These are phyloP conservation scores for Drosophila kohkoa DNA, from an alignment of 1,140 invertebrate genomes.

Conservation along the genomic window DNA sequence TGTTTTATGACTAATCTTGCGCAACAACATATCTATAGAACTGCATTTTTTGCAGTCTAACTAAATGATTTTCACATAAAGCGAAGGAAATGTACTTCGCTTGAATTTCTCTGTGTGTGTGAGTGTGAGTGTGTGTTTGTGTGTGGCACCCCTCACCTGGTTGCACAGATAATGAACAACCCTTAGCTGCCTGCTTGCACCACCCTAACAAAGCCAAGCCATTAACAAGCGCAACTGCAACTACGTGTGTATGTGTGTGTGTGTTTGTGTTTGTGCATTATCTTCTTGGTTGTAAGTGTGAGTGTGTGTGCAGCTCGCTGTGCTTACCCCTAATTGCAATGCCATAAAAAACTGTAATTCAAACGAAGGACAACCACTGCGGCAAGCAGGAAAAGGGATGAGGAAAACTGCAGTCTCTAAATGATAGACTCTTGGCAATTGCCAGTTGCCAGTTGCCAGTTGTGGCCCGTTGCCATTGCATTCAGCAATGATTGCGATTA, in stretches of 20 bases:
- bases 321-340: constrained; percentile 82
- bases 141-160: constrained; percentile 53
- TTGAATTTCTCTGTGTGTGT: neutral
- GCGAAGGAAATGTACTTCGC: neutral
- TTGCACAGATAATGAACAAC: constrained; percentile 66
- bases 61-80: constrained; percentile 28
- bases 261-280: constrained; percentile 31
- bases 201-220: constrained; percentile 47
- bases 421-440: constrained; percentile 56
- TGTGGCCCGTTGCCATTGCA: constrained; percentile 46
- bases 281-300: constrained; percentile 29
- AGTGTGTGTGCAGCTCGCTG: constrained; percentile 34
- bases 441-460: constrained; percentile 12
- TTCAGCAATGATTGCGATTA: constrained; percentile 72
- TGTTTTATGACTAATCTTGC: neutral
- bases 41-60: neutral
- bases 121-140: neutral
- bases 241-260: constrained; percentile 17
- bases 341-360: constrained; percentile 84
- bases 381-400: constrained; percentile 25
- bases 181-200: constrained; percentile 49
- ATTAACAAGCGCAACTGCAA: constrained; percentile 42
- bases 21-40: neutral
- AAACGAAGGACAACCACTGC: constrained; percentile 75
- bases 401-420: constrained; percentile 9